Percentiles rank a stretch among this genome's conserved stretches.
Conservation (phyloP, 2,113 vertebrate species). For the Monopterus albus region DNA sequence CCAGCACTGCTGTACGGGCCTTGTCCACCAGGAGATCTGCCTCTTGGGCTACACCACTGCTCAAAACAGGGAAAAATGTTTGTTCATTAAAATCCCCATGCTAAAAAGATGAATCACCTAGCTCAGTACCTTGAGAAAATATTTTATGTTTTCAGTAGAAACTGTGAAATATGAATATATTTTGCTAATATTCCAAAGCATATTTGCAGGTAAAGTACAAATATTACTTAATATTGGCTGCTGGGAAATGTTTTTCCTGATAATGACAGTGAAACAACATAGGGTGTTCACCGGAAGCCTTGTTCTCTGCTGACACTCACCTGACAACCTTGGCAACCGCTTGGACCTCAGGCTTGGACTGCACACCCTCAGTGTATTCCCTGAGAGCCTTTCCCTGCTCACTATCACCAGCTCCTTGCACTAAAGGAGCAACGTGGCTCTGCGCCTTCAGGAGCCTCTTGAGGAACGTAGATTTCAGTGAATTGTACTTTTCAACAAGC, state of each 20-base stretch:
- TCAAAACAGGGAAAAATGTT: slow-evolving; percentile 9
- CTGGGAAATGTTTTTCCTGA: not conserved
- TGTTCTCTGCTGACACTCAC: slow-evolving; percentile 63
- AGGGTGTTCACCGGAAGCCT: not conserved
- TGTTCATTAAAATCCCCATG: not conserved
- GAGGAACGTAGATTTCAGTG: slow-evolving; percentile 48
- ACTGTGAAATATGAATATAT: not conserved
- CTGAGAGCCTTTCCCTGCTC: not conserved
- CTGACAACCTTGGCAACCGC: slow-evolving; percentile 29
- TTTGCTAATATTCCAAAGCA: not conserved
- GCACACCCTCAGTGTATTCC: not conserved
- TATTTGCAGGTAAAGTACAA: not conserved
- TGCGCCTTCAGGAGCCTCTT: slow-evolving; percentile 58
- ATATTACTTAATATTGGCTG: not conserved
- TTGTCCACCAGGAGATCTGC: slow-evolving; percentile 62
- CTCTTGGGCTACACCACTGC: slow-evolving; percentile 66
- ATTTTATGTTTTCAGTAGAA: not conserved
- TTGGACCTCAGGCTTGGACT: slow-evolving; percentile 46
- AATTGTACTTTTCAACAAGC: slow-evolving; percentile 73
- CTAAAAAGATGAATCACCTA: not conserved
- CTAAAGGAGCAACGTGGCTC: rapidly evolving
- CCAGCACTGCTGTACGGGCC: slow-evolving; percentile 60
- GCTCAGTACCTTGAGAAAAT: not conserved
- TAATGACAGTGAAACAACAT: not conserved
- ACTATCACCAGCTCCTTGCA: rapidly evolving